phyloP scores from a whole-genome alignment of 2,888 invertebrate genomes.

The Campopleginae sp. region DNA sequence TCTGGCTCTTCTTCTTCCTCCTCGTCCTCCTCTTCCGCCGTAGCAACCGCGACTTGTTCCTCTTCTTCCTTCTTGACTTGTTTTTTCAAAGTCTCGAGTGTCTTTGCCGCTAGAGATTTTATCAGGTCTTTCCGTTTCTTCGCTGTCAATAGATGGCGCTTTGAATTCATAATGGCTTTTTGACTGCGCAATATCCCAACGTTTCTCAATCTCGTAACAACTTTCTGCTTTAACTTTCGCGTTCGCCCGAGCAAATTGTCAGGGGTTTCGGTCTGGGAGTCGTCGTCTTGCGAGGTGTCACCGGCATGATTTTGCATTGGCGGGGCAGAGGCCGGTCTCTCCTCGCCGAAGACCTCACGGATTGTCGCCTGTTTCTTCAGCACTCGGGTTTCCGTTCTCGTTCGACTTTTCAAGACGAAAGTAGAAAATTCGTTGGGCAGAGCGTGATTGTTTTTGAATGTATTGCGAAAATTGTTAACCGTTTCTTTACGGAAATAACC shows the following conservation, averaged over 20 bases:
- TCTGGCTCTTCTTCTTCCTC: constrained; percentile 81
- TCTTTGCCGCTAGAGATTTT: constrained; percentile 79
- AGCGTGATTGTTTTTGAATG: constrained; percentile 88
- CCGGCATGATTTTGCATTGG: constrained; percentile 87
- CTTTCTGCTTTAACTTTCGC: constrained; percentile 77
- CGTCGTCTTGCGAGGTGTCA: constrained; percentile 81
- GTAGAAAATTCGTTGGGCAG: constrained; percentile 88
- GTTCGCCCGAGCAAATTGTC: constrained; percentile 71
- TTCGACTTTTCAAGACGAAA: constrained; percentile 90
- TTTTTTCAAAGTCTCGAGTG: constrained; percentile 73
- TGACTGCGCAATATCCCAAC: constrained; percentile 82
- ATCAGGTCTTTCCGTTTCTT: constrained; percentile 79
- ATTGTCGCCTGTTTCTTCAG: constrained; percentile 91
- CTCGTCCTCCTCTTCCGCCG: constrained; percentile 83
- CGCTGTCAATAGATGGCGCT: constrained; percentile 79
- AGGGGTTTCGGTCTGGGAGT: constrained; percentile 79
- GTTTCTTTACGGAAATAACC: constrained; percentile 89
- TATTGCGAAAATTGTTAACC: constrained; percentile 88
- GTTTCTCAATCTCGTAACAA: constrained; percentile 80
- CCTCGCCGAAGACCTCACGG: constrained; percentile 92
- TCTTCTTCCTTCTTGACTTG: constrained; percentile 56
- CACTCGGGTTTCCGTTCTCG: constrained; percentile 90
- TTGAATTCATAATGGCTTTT: constrained; percentile 81
- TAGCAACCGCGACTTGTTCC: constrained; percentile 72
- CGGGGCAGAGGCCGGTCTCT: constrained; percentile 93